Percentiles rank a stretch among this genome's conserved stretches.
These are phyloP conservation scores for Heliconius hewitsoni DNA, from an alignment of 1,140 invertebrate species.

Conservation along the genomic window DNA sequence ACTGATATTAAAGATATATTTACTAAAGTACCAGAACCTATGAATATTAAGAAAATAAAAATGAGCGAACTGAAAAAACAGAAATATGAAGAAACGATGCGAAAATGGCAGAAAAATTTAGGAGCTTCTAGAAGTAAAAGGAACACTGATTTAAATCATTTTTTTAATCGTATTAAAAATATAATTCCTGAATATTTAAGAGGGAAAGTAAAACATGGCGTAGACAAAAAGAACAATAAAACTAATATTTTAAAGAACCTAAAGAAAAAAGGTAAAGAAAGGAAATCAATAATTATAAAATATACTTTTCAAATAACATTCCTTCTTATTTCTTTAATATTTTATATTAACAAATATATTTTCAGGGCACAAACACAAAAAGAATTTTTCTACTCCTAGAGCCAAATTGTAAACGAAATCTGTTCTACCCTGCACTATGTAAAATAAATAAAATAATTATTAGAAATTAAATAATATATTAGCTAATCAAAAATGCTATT, in stretches of 20 bases:
- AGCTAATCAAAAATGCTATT: background rate
- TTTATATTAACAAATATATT: background rate
- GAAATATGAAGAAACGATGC: conserved; percentile 52
- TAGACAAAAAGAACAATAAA: conserved; percentile 34
- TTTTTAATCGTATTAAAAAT: conserved; percentile 52
- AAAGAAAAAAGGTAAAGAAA: background rate
- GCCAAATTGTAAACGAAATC: background rate
- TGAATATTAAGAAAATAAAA: conserved; percentile 51
- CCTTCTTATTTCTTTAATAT: background rate
- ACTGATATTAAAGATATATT: conserved; percentile 49
- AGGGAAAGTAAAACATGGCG: conserved; percentile 48
- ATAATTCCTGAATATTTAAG: conserved; percentile 51
- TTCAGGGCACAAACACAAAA: background rate
- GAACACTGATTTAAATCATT: conserved; percentile 33
- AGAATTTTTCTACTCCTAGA: background rate
- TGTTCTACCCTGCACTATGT: too few relatives aligned
- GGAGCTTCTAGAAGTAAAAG: conserved; percentile 50
- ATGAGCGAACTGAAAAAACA: conserved; percentile 47
- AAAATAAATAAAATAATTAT: background rate
- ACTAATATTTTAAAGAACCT: background rate
- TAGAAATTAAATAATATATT: background rate
- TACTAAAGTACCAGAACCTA: conserved; percentile 43
- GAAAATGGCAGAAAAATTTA: conserved; percentile 56
- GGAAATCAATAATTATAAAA: too few relatives aligned
- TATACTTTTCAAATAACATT: background rate